Evolutionary conservation across 2,888 invertebrate genomes (phyloP), one percentile per base, ranked within the genome.

Genomic region (Chromoteleia sp.): DNA sequence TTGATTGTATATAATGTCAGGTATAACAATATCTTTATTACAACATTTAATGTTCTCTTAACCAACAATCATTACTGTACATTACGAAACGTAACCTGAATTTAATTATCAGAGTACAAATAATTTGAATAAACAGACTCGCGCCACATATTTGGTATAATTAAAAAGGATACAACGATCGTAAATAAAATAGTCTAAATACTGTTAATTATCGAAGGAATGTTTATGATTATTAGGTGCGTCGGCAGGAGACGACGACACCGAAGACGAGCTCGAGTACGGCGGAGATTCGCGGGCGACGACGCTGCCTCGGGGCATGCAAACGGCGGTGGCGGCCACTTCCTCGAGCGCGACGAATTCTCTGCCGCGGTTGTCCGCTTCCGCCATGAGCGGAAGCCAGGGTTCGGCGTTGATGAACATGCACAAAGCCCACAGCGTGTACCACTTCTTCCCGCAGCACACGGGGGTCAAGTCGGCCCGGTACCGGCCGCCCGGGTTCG

Each of bases 401-500:
- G 86, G 90, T 19, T 85, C 91, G 39, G 87, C 88, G 1, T 86
- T 90, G 17, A 87, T 88, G 12, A 87, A 92, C 36, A 94, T 95
- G 92, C 94, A 94, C 86, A 95, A 95, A 88, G 94, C 95, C 0
- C 94, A 95, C 86, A 94, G 94, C 86, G 93, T 94, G 82, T 93
- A 94, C 82, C 94, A 94, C 85, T 94, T 94, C 87, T 88, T 92
- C 85, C 91, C 91, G 1, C 91, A 91, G 58, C 93, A 93, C 85
- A 93, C 93, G 73, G 94, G 95, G 82, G 97, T 96, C 50, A 97
- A 97, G 90, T 97, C 97, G 61, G 97, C 97, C 43, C 93, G 97
- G 39, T 97, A 97, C 91, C 93, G 97, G 2, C 97, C 97, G 0
- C 97, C 97, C 0, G 97, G 96, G 0, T 96, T 96, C 92, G 94